Percentiles rank a stretch among this genome's conserved stretches.
Evolutionary conservation across 2,113 vertebrate genomes (phyloP).

Genomic region (Ranitomeya variabilis): DNA sequence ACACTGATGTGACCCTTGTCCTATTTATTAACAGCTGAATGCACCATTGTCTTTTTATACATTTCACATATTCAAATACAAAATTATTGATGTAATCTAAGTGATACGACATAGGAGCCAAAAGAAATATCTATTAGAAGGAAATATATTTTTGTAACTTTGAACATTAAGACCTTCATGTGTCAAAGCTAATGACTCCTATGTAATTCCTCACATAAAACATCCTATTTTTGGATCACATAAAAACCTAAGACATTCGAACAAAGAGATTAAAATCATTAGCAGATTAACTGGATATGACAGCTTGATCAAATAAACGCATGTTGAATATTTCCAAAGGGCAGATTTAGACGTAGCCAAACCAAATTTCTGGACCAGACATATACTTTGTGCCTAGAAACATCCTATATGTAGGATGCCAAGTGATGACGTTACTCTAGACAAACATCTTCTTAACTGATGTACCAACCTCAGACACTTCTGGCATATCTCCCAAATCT

Average conservation of each 20-base stretch:
- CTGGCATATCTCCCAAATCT: conserved; percentile 70
- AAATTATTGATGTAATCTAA: neutral
- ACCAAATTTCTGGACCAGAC: conserved; percentile 83
- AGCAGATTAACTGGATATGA: conserved; percentile 85
- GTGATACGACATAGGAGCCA: conserved; percentile 8
- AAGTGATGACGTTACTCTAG: conserved; percentile 78
- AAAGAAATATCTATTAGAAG: conserved; percentile 33
- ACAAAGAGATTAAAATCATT: conserved; percentile 86
- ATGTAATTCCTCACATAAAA: conserved; percentile 70
- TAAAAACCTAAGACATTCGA: conserved; percentile 77
- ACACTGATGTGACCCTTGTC: too few relatives aligned
- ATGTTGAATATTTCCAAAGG: conserved; percentile 82
- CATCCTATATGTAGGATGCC: conserved; percentile 71
- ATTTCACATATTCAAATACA: neutral
- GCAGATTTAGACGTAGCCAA: conserved; percentile 75
- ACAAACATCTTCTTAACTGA: conserved; percentile 78
- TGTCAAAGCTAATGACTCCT: conserved; percentile 46
- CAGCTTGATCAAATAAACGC: conserved; percentile 84
- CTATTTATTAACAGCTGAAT: neutral
- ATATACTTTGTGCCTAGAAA: conserved; percentile 79
- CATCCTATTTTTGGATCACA: conserved; percentile 68
- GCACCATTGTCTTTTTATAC: neutral
- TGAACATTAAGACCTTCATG: conserved; percentile 36
- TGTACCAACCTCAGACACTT: conserved; percentile 68
- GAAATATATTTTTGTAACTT: conserved; percentile 50